Base-by-base conservation (phyloP, 2,888 invertebrate species). In the Dryococelus australis region DNA sequence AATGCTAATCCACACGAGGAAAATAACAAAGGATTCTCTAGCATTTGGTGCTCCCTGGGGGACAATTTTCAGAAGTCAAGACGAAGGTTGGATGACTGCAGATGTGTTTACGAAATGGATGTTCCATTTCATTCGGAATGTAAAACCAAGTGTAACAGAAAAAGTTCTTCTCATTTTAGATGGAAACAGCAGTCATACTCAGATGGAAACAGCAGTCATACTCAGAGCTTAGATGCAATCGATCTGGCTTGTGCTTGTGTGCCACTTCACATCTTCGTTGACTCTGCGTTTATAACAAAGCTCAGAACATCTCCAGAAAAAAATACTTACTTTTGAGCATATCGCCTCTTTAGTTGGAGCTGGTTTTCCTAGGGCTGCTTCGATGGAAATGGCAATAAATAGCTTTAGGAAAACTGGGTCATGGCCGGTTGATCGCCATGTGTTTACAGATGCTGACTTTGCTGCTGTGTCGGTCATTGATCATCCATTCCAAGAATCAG, bases 71-170 rank as follows among this genome's bases (percentile, higher is more conserved):
- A 85, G 89, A n/a, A 89, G 89, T 78, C 87, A 85, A 53, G 87
- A 85, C 26, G 86, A 87, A n/a, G 89, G 89, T 27, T 90, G 88
- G 90, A 88, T 89, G 89, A 89, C 87, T 35, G 79, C 84, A 83
- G 86, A 87, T 16, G 20, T 86, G 16, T 89, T 89, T 80, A 26
- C 85, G n/a, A 84, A 89, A 81, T 87, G 85, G 35, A 86, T 90
- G 84, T 47, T 87, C 26, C 89, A 90, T 43, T 86, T 86, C 43
- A 9, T 79, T n/a, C 6, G 28, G 20, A 27, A 20, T 20, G 86
- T 86, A 28, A 86, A 86, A 78, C 51, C 79, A 28, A 35, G 35
- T 12, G n/a, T 43, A 27, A 10, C 65, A 35, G 86, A 65, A 35
- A 78, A 79, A 26, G 43, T 78, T 0, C 24, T 86, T 24, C 26